Base-by-base conservation (phyloP, 1,140 invertebrate genomes). In the Hylyphantes graminicola region DNA sequence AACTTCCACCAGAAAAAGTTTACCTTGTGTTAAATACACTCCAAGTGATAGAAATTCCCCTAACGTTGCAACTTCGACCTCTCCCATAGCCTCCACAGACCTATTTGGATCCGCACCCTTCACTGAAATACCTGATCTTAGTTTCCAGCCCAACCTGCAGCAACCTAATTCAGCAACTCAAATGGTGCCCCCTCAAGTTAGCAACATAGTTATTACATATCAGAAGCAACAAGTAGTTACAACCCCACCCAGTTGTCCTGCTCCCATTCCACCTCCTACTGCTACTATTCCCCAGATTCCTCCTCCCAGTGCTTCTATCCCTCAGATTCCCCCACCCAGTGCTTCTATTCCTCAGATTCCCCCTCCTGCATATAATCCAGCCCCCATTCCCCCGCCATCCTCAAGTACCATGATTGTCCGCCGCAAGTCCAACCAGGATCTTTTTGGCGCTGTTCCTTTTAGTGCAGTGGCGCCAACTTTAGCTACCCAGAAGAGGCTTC, bases 381-480 rank as follows among this genome's bases (percentile, higher is more conserved):
- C 68, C 21, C 68, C 68, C 19, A 70, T 70, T 53, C 68, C 68
- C 19, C 17, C 80, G 3, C 50, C 78, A 15, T 85, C 78, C 78
- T 74, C 72, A 61, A 75, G 86, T 84, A 85, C 84, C 85, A 77
- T 85, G 85, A 75, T 81, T 57, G 70, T 35, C 77, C 85, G 57
- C 83, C 87, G 78, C 63, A 65, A 57, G 65, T 72, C 78, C 85
- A 81, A 81, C 57, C 88, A 89, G 63, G 93, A 93, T 88, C 87
- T 93, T 0, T 93, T 93, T 87, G 93, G 93, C 5, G 91, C 92
- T 12, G 90, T 92, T 51, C 93, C 93, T 7, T 93, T 93, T 83
- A 90, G 91, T 59, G 15, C 75, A 6, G 76, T 85, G n/a, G 84
- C 84, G 4, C 75, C 82, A 13, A 54, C 74, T 50, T 54, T 85